Conservation (phyloP, 2,888 invertebrate species). For the Drosophila multiciliata region DNA sequence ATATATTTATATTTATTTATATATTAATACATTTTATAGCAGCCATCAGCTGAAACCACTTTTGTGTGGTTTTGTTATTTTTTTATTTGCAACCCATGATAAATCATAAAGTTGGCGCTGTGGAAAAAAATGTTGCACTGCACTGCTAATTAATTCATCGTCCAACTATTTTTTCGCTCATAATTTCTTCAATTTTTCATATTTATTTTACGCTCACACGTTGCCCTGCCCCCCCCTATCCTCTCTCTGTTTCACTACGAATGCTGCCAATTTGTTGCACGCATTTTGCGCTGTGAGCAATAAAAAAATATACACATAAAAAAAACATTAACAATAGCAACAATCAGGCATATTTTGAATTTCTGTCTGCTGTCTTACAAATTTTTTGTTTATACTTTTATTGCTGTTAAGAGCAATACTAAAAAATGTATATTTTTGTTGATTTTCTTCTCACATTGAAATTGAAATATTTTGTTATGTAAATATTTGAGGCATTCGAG, state of each 20-base stretch:
- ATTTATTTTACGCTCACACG: not conserved
- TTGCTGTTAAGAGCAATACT: slow-evolving; percentile 30
- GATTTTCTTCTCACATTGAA: slow-evolving; percentile 28
- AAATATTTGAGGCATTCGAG: slow-evolving; percentile 40
- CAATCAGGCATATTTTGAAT: slow-evolving; percentile 26
- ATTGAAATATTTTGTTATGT: slow-evolving; percentile 59
- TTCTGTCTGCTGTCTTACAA: not conserved
- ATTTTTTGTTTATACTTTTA: slow-evolving; percentile 7
- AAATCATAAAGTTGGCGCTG: slow-evolving; percentile 41
- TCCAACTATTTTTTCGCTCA: slow-evolving; percentile 43
- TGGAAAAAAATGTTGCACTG: slow-evolving; percentile 49
- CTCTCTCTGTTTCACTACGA: not conserved
- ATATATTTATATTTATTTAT: not conserved
- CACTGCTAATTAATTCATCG: slow-evolving; percentile 73
- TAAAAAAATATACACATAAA: slow-evolving; percentile 32
- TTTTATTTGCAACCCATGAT: slow-evolving; percentile 9
- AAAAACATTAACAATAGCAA: slow-evolving; percentile 23
- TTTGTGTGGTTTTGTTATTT: slow-evolving; percentile 1
- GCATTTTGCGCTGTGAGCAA: slow-evolving; percentile 36
- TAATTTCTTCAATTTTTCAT: slow-evolving; percentile 27
- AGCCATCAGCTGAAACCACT: slow-evolving; percentile 1
- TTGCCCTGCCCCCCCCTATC: not conserved
- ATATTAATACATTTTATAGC: not conserved
- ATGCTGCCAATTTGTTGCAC: slow-evolving; percentile 38
- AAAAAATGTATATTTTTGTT: slow-evolving; percentile 6